These are phyloP conservation scores for Sussaba pulchella DNA, from an alignment of 2,888 invertebrate genomes.

Conservation along the genomic window DNA sequence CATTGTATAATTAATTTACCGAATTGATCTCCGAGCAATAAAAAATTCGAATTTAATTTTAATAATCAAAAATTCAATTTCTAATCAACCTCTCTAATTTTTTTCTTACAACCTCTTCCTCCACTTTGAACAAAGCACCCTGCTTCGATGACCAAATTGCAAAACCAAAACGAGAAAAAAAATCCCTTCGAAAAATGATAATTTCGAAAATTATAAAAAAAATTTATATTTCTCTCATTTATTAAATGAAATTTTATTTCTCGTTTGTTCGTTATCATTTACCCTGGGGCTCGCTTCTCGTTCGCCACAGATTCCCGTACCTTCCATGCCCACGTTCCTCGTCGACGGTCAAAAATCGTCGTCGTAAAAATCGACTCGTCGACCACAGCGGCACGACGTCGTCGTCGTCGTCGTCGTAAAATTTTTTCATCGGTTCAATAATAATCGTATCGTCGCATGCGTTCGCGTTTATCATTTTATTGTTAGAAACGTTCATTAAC, in stretches of 20 bases:
- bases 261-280: conserved; percentile 62
- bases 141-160: too few species aligned
- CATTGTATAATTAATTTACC: too few species aligned
- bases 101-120: too few species aligned
- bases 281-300: conserved; percentile 69
- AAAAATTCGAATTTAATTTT: too few species aligned
- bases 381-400: conserved; percentile 74
- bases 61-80: too few species aligned
- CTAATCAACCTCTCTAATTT: too few species aligned
- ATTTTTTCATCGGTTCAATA: conserved; percentile 72
- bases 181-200: too few species aligned
- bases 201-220: too few species aligned
- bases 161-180: too few species aligned
- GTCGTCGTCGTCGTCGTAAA: conserved; percentile 75
- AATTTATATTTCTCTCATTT: too few species aligned
- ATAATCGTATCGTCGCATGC: conserved; percentile 59
- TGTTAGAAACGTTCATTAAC: conserved; percentile 84
- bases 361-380: conserved; percentile 63
- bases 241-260: background rate
- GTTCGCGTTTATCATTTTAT: conserved; percentile 35
- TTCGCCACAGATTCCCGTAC: conserved; percentile 68
- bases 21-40: too few species aligned
- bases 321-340: conserved; percentile 69
- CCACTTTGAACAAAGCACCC: too few species aligned
- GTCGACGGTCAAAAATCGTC: conserved; percentile 54